Conservation (phyloP, 2,797 vertebrate genomes). For the Poecilia picta region DNA sequence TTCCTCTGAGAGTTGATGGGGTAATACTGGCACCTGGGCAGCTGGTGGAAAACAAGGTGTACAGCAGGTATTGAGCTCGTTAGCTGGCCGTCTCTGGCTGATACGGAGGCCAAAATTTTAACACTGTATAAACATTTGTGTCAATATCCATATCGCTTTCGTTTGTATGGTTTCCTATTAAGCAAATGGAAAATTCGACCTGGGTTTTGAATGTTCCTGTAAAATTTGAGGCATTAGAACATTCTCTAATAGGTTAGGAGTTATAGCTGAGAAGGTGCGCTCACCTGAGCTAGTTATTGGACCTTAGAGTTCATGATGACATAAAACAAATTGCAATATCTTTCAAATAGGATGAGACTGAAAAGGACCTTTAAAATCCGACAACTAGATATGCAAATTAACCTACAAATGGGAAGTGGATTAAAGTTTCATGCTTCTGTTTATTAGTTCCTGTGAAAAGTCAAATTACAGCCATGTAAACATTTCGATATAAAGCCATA, state of each 20-base stretch:
- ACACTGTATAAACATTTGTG: slow-evolving; percentile 4
- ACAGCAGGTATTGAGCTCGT: slow-evolving; percentile 70
- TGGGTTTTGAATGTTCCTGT: not conserved
- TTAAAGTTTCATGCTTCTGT: not conserved
- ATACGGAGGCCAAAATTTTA: slow-evolving; percentile 41
- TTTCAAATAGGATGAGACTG: not conserved
- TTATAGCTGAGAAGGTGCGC: not conserved
- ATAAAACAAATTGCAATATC: not conserved
- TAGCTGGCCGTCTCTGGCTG: slow-evolving; percentile 51
- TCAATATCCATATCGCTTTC: not conserved
- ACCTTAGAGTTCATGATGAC: not conserved
- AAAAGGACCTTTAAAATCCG: not conserved
- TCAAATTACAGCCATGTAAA: not conserved
- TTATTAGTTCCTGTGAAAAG: not conserved
- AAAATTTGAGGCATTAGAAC: not conserved
- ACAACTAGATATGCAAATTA: not conserved
- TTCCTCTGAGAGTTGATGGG: slow-evolving; percentile 60
- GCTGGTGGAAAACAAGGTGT: slow-evolving; percentile 71
- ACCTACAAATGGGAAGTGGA: not conserved
- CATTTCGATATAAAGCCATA: not conserved
- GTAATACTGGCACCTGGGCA: slow-evolving; percentile 71
- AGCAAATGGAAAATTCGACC: not conserved
- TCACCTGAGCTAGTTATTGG: not conserved
- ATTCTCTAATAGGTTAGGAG: not conserved
- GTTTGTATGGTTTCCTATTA: not conserved